Conservation (phyloP, 2,797 vertebrate species). For the Sebastes goodei region DNA sequence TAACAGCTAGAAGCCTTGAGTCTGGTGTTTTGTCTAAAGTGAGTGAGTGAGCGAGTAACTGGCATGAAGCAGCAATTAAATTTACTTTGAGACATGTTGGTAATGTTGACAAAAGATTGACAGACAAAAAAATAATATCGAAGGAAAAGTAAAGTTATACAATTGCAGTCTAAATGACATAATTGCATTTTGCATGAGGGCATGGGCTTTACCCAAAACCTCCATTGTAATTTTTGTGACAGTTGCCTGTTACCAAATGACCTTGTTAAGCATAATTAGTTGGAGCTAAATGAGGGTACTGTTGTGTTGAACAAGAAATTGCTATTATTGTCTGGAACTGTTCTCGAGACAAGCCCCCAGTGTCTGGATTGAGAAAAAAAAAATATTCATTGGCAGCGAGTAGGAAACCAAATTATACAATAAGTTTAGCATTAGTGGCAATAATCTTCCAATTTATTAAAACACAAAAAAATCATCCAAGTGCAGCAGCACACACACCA, state of each 20-base stretch:
- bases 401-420: constrained; percentile 23
- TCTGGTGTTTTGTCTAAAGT: background rate
- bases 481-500: constrained; percentile 12
- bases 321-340: constrained; percentile 43
- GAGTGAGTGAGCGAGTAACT: background rate
- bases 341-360: constrained; percentile 14
- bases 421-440: constrained; percentile 42
- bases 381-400: background rate
- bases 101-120: constrained; percentile 3
- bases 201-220: constrained; percentile 25
- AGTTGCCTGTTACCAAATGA: constrained; percentile 35
- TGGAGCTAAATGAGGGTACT: constrained; percentile 38
- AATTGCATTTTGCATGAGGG: constrained; percentile 14
- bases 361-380: constrained; percentile 7
- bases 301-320: constrained; percentile 35
- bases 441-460: constrained; percentile 45
- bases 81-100: background rate
- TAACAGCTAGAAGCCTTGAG: background rate
- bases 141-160: background rate
- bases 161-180: constrained; percentile 25
- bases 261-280: constrained; percentile 57
- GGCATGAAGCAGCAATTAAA: constrained; percentile 17
- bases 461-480: constrained; percentile 30
- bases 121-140: background rate
- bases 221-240: constrained; percentile 29